Evolutionary conservation across 2,888 invertebrate genomes (phyloP).

Genomic region (Pseudococcus longispinus): DNA sequence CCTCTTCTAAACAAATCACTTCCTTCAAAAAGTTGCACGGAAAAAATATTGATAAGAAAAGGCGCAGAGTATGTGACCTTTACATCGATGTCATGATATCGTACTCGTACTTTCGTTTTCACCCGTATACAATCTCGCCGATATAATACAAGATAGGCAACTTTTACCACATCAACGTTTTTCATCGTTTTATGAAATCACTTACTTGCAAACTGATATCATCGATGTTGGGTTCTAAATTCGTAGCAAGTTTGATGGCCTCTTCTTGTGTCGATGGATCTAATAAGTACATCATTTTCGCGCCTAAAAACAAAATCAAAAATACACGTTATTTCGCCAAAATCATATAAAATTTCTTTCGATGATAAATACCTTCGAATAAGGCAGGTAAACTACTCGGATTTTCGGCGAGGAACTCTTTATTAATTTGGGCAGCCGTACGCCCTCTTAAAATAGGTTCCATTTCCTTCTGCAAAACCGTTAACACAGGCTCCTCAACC

Average conservation of each 20-base stretch:
- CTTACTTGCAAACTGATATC: constrained; percentile 67
- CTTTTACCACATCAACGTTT: background rate
- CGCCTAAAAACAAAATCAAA: constrained; percentile 63
- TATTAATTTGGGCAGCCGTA: constrained; percentile 71
- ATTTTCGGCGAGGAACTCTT: constrained; percentile 72
- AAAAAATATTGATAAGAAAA: too few species aligned
- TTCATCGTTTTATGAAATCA: background rate
- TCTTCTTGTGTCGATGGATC: constrained; percentile 72
- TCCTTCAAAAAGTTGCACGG: too few species aligned
- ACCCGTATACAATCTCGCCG: background rate
- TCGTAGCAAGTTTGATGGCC: constrained; percentile 71
- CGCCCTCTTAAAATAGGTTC: constrained; percentile 67
- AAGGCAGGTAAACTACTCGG: constrained; percentile 76
- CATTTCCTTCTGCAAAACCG: constrained; percentile 60
- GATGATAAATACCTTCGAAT: constrained; percentile 70
- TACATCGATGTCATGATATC: too few species aligned
- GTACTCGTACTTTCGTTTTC: background rate
- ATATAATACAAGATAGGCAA: background rate
- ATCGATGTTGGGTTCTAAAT: constrained; percentile 66
- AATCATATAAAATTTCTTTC: background rate
- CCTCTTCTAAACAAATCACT: too few species aligned
- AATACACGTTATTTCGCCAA: background rate
- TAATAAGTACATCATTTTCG: constrained; percentile 79
- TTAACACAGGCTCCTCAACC: constrained; percentile 66
- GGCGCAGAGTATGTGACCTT: too few species aligned